Percentiles rank a stretch among this genome's conserved stretches.
These are phyloP conservation scores for Altica lythri DNA, from an alignment of 2,888 invertebrate species.

Conservation along the genomic window DNA sequence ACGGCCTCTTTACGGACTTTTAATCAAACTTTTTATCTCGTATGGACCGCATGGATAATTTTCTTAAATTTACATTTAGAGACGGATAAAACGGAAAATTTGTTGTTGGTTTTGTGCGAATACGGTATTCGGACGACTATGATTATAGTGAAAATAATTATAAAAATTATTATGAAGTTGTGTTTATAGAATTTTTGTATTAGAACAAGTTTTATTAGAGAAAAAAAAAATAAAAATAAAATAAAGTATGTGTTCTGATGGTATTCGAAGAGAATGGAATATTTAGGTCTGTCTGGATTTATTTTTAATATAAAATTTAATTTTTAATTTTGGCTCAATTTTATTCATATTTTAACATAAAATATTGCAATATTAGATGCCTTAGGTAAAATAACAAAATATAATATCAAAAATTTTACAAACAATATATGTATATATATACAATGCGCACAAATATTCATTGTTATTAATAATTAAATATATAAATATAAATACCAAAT, in stretches of 20 bases:
- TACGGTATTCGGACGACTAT: conserved; percentile 56
- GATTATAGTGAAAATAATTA: too few relatives aligned
- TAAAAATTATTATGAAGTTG: too few relatives aligned
- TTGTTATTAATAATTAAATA: too few relatives aligned
- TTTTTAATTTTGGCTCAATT: background rate
- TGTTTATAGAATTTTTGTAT: conserved; percentile 52
- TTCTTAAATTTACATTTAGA: too few relatives aligned
- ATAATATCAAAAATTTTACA: background rate
- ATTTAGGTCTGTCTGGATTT: too few relatives aligned
- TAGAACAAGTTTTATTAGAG: background rate
- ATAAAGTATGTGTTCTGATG: background rate
- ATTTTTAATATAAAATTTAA: too few relatives aligned
- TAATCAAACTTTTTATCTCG: conserved; percentile 56
- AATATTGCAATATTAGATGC: background rate
- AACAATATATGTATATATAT: background rate
- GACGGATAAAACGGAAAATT: conserved; percentile 46
- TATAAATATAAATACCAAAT: too few relatives aligned
- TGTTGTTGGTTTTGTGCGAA: conserved; percentile 56
- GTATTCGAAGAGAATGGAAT: too few relatives aligned
- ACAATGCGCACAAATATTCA: too few relatives aligned
- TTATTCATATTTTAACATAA: background rate
- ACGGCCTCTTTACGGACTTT: conserved; percentile 51
- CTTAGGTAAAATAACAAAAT: background rate
- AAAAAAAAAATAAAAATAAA: background rate
- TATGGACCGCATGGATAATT: conserved; percentile 47